Percentiles rank a stretch among this genome's conserved stretches.
These are phyloP conservation scores for Lepidocyrtoides sp. DNA, from an alignment of 2,888 invertebrate species.

Conservation along the genomic window DNA sequence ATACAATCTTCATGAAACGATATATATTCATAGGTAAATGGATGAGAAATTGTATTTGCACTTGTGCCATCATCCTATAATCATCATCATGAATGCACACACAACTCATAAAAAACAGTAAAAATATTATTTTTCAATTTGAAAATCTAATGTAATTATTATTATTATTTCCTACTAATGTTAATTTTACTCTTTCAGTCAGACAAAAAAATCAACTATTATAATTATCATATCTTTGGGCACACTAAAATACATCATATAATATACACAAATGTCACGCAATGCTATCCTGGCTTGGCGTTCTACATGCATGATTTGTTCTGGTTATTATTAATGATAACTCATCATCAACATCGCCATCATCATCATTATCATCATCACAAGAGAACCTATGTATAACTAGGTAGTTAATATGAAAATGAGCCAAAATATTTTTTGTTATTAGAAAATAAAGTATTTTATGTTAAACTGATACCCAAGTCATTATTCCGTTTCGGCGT, in stretches of 20 bases:
- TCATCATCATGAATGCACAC: no score
- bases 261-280: slow-evolving; percentile 75
- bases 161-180: slow-evolving; percentile 29
- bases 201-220: not conserved
- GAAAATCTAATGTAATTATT: slow-evolving; percentile 67
- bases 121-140: slow-evolving; percentile 66
- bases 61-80: not conserved
- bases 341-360: slow-evolving; percentile 1
- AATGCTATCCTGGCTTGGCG: slow-evolving; percentile 37
- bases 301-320: slow-evolving; percentile 33
- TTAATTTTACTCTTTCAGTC: not conserved
- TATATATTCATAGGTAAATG: not conserved
- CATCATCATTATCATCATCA: not conserved
- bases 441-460: not conserved
- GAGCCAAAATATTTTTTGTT: slow-evolving; percentile 54
- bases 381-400: no score
- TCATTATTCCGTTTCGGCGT: not conserved
- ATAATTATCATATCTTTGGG: not conserved
- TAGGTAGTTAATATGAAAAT: not conserved
- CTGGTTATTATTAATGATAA: slow-evolving; percentile 43
- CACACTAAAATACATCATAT: slow-evolving; percentile 63
- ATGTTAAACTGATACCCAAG: not conserved
- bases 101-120: not conserved
- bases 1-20: no score
- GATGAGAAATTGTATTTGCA: not conserved